Base-by-base conservation (phyloP, 2,113 vertebrate species). In the Micronisus gabar region DNA sequence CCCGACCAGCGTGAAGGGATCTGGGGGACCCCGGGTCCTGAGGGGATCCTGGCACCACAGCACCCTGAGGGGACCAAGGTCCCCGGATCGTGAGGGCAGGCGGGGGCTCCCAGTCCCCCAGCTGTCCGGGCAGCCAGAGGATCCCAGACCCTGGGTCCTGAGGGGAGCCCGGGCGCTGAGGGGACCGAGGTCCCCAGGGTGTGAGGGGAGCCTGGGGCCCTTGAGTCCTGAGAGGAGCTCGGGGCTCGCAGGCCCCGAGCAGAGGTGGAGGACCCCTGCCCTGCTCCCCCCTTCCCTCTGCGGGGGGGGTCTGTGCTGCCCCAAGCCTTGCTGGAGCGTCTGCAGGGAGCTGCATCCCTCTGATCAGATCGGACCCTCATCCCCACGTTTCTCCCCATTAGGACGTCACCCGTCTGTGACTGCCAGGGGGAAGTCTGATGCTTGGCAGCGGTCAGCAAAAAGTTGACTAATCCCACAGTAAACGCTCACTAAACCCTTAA, bases 391-490 rank as follows among this genome's bases (percentile, higher is more conserved):
- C 36, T 48, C 36, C 10, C 14, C 15, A 0, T 5, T 0, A 13
- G 79, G 11, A 45, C 17, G 1, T 7, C 9, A 2, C 25, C 61
- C 7, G 0, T 9, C 1, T 1, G 0, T 1, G 32, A 10, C 55
- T 45, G 65, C 16, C 27, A 4, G 19, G 63, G 30, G 18, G 9
- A 58, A 40, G 34, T 6, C 50, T 40, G 34, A 43, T 45, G 50
- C 30, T 32, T 52, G 38, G 14, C 85, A 10, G 22, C 4, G 27
- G 23, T 27, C 58, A 16, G 55, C 53, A 48, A 53, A 72, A 76
- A 58, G 27, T 27, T 38, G 21, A 30, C 27, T 55, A 15, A 62
- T 8, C 47, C 30, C 66, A 15, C 19, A 1, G 13, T 25, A 23
- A 70, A 59, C 21, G 3, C 56, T 14, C 14, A 72, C 12, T 1